Base-by-base conservation (phyloP, 2,113 vertebrate genomes). In the Xyliphius kryptos region DNA sequence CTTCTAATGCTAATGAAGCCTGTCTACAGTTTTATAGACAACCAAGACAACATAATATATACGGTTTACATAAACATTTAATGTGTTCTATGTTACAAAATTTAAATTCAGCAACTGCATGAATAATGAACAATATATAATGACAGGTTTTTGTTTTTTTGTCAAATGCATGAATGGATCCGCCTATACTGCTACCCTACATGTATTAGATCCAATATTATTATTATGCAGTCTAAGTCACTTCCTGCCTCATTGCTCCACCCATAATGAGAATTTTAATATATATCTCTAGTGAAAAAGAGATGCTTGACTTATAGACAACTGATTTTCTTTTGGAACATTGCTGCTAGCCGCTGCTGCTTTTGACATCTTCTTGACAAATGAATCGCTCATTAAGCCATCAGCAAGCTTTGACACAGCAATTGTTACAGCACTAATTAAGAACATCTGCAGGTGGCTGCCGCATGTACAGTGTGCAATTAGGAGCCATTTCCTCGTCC, bases 351-450 rank as follows among this genome's bases (percentile, higher is more conserved):
- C 58, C 37, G 17, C 49, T 56, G 51, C 26, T 59, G 48, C 54
- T 64, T 65, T 43, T 62, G 69, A 48, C 53, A 63, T 47, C 14
- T 48, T 52, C 26, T 60, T 70, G 50, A 58, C 49, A 63, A 64
- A 63, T 63, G 21, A 74, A 74, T 66, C 36, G 50, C 51, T 74
- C 56, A 67, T 64, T 70, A 74, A 46, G 55, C 44, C 51, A 63
- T 74, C 63, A 32, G 9, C 38, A 64, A 70, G 63, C 48, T 70
- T 60, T 58, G 56, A 66, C 67, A 70, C 50, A 63, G 49, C 55
- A 59, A 70, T 67, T 74, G 63, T 54, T 43, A 60, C 26, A 63
- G 50, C 49, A 21, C 54, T 70, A 67, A 74, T 59, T 65, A 74
- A 54, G 54, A 63, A 56, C 11, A 49, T 17, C 64, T 63, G 55